phyloP scores from a whole-genome alignment of 1,140 invertebrate species.

The Pogonomyrmex barbatus region DNA sequence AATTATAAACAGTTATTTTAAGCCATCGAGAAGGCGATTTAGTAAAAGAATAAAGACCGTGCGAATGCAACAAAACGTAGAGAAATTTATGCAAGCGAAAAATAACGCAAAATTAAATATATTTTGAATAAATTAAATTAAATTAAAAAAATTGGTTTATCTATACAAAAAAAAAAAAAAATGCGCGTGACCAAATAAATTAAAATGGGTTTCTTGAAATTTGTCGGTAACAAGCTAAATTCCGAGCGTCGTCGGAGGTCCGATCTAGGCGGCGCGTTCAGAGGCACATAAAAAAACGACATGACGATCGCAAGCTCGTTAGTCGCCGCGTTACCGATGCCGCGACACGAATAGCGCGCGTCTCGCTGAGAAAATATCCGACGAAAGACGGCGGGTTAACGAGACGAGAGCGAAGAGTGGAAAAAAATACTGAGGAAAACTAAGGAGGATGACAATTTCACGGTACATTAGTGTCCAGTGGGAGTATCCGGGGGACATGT shows the following conservation, averaged over 20 bases:
- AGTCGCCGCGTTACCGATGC: conserved; percentile 54
- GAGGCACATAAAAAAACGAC: conserved; percentile 31
- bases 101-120: neutral
- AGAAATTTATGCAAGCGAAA: neutral
- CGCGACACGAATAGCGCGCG: conserved; percentile 56
- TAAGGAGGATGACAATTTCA: conserved; percentile 80
- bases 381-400: conserved; percentile 65
- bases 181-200: conserved; percentile 17
- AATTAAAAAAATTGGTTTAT: neutral
- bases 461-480: conserved; percentile 78
- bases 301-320: conserved; percentile 66
- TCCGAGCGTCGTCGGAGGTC: conserved; percentile 23
- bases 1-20: neutral
- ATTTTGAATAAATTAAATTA: neutral
- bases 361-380: conserved; percentile 40
- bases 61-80: neutral
- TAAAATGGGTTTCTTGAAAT: conserved; percentile 5
- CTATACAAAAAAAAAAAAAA: neutral
- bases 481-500: conserved; percentile 67
- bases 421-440: conserved; percentile 50
- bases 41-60: neutral
- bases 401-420: conserved; percentile 46
- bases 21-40: neutral
- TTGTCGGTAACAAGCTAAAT: neutral
- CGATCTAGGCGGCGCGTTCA: conserved; percentile 39